Conservation (phyloP, 2,113 vertebrate genomes). For the Ardeotis arabs region DNA sequence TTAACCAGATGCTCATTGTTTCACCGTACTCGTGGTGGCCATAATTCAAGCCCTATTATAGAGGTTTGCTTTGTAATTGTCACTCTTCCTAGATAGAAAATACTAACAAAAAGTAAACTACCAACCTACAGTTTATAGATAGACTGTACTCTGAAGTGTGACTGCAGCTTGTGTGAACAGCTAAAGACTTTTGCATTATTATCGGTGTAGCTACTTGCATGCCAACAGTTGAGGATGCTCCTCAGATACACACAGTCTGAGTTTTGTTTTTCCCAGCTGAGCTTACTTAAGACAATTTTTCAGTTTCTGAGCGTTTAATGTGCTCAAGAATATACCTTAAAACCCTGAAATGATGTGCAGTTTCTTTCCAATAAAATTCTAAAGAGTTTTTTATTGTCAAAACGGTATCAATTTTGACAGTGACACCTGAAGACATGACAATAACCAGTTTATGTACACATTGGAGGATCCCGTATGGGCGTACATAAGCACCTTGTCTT, state of each 20-base stretch:
- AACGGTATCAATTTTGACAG: accelerated
- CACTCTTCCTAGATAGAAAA: background rate
- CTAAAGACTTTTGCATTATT: background rate
- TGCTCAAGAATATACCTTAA: background rate
- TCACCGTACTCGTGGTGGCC: background rate
- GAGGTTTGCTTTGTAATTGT: background rate
- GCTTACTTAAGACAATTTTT: background rate
- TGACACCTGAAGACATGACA: background rate
- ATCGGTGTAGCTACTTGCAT: accelerated
- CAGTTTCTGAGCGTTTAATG: background rate
- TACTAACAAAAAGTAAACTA: background rate
- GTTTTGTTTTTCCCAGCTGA: background rate
- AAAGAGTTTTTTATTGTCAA: background rate
- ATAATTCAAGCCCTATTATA: accelerated
- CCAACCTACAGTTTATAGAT: accelerated
- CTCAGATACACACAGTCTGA: background rate
- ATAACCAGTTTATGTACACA: background rate
- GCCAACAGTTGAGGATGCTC: background rate
- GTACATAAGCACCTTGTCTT: background rate
- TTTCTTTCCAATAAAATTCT: background rate
- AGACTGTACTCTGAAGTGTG: background rate
- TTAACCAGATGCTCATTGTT: background rate
- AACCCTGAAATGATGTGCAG: accelerated
- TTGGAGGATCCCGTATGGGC: background rate
- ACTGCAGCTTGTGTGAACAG: background rate